These are phyloP conservation scores for Pavo muticus DNA, from an alignment of 2,113 vertebrate species.

Conservation along the genomic window DNA sequence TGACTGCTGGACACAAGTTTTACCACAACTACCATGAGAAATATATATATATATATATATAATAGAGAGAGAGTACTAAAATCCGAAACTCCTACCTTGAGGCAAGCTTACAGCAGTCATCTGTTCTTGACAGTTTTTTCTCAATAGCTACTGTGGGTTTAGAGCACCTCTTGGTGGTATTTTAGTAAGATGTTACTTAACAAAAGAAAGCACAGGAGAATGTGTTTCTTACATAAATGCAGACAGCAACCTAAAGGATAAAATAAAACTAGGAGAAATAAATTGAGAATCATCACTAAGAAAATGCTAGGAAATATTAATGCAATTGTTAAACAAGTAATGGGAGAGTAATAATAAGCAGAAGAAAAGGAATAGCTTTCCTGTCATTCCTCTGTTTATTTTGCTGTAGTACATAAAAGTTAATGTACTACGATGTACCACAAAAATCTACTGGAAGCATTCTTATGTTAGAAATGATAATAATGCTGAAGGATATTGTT, in stretches of 20 bases:
- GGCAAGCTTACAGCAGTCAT: conserved; percentile 32
- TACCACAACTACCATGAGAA: conserved; percentile 55
- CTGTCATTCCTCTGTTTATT: neutral
- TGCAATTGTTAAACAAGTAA: conserved; percentile 10
- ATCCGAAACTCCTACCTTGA: conserved; percentile 61
- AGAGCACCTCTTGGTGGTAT: conserved; percentile 83
- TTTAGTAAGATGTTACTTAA: conserved; percentile 15
- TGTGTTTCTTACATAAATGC: neutral
- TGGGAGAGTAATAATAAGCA: neutral
- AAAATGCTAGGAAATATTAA: neutral
- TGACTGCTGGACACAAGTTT: conserved; percentile 65
- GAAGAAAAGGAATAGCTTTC: neutral
- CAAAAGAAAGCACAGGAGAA: neutral
- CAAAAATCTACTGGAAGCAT: neutral
- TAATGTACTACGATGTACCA: neutral
- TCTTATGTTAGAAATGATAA: neutral
- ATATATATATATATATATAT: neutral
- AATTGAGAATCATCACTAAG: neutral
- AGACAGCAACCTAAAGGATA: neutral
- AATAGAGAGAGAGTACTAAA: conserved; percentile 44
- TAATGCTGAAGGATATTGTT: neutral
- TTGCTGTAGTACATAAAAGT: neutral
- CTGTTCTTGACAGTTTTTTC: conserved; percentile 21
- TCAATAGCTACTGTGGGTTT: conserved; percentile 60
- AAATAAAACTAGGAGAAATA: neutral